These are phyloP conservation scores for Hirudo medicinalis DNA, from an alignment of 1,140 invertebrate species.

Conservation along the genomic window DNA sequence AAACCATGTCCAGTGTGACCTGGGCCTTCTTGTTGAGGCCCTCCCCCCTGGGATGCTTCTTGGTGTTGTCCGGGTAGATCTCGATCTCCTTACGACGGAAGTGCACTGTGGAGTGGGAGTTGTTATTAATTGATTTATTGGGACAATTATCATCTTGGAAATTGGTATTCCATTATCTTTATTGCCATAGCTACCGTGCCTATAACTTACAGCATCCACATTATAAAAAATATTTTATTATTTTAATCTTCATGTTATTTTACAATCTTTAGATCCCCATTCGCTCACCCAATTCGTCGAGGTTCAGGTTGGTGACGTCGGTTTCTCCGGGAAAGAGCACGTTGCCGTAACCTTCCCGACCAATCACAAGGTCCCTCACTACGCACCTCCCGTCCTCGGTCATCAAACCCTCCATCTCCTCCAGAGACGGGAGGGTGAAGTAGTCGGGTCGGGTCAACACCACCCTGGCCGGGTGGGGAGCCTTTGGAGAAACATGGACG, in stretches of 20 bases:
- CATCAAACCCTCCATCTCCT: slow-evolving; percentile 54
- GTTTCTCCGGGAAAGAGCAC: slow-evolving; percentile 68
- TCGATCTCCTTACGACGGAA: slow-evolving; percentile 53
- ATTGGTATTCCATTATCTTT: too few species aligned
- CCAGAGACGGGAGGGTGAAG: slow-evolving; percentile 67
- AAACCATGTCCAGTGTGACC: slow-evolving; percentile 79
- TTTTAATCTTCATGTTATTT: too few species aligned
- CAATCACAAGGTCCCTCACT: slow-evolving; percentile 78
- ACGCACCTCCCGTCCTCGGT: slow-evolving; percentile 63
- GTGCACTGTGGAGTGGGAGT: slow-evolving; percentile 39
- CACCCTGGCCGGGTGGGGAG: slow-evolving; percentile 42
- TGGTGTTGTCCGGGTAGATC: slow-evolving; percentile 53
- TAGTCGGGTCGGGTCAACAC: slow-evolving; percentile 54
- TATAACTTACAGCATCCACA: too few species aligned
- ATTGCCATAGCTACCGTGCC: too few species aligned
- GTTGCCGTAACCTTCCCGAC: slow-evolving; percentile 76
- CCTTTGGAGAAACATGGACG: too few species aligned
- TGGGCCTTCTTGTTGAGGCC: slow-evolving; percentile 82
- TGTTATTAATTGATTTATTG: too few species aligned
- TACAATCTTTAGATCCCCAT: background rate
- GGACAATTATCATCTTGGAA: too few species aligned
- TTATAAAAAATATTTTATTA: too few species aligned
- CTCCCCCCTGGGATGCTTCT: slow-evolving; percentile 62
- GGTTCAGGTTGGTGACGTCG: slow-evolving; percentile 72
- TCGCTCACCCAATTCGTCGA: slow-evolving; percentile 64